Base-by-base conservation (phyloP, 2,797 vertebrate genomes). In the Botia almorhae region DNA sequence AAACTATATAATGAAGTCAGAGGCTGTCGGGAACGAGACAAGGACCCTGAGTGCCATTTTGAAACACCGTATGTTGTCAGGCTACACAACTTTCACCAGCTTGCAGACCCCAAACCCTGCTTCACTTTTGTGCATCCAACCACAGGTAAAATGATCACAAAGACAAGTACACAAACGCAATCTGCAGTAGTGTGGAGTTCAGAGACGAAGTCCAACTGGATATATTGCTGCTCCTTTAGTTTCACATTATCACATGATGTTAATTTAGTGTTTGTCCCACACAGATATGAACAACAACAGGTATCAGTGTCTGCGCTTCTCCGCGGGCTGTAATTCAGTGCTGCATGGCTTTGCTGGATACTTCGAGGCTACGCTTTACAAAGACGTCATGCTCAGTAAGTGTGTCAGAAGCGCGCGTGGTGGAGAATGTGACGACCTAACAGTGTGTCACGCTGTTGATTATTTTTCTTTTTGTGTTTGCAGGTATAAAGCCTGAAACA, bases 1-100 rank as follows among this genome's bases (percentile, higher is more conserved):
- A 98, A 98, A 89, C 93, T 98, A 17, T 98, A 98, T 90, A 98
- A 97, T 0, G 96, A 98, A 89, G 97, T 98, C 0, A 92, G 96
- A 16, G 95, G 93, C 1, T 98, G 96, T 86, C 92, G 96, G n/a
- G 97, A 98, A 77, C 94, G 95, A 0, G 96, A 98, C 91, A 96
- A 96, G 53, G 94, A 97, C 83, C 96, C 96, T 0, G 96, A 98
- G 93, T 95, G 95, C 75, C 96, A 98, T 83, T 98, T 98, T 83
- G 96, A 98, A 91, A 98, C 95, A 7, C 96, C 96, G 0, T 98
- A 97, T 0, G 96, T 98, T 0, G 96, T 98, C 36, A 93, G 96
- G 33, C 93, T 98, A 60, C 96, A 98, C 86, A 98, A 98, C 91
- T 98, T 97, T 90, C 96, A 97, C 89, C 95, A 97, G 90, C 86